Base-by-base conservation (phyloP, 2,113 vertebrate species). In the Prionailurus viverrinus region DNA sequence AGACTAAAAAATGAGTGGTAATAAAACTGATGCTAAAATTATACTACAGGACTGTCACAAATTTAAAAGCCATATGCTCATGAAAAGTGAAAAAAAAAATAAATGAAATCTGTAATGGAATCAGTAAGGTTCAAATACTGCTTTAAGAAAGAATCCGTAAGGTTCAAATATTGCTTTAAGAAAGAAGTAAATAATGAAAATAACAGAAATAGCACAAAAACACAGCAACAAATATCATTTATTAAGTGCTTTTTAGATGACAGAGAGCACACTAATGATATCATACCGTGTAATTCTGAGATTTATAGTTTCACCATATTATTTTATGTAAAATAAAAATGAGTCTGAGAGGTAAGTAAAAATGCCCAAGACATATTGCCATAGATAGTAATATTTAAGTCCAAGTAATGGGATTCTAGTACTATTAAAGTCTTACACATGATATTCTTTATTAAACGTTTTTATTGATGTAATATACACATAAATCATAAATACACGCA, bases 171-270 rank as follows among this genome's bases (percentile, higher is more conserved):
- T 48, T 74, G 15, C 39, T 66, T 90, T 80, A 74, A 73, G 84
- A 89, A 97, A 90, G 27, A 76, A 76, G 15, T 41, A 74, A 89
- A 79, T 15, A 85, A 14, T 66, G 18, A 85, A 89, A 79, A 88
- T 39, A 51, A 31, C 41, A 63, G 15, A 65, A 69, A 39, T 53
- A 71, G 6, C n/a, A 65, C 1, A 85, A 45, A 71, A 27, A 18
- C 36, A 55, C n/a, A 89, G 29, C 0, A 16, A 69, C 4, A 82
- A 65, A 15, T 79, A 31, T 45, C 18, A 36, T 51, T 89, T 69
- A n/a, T 82, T 53, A 89, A 45, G 14, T 27, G 2, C 1, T 73
- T 92, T 69, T 89, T 31, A 69, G 41, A 36, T 84, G 39, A 51
- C n/a, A 82, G 91, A 39, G 5, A 48, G 2, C 11, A 69, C 78